A percentile compares a stretch with the other conserved stretches of the same genome.
These are phyloP conservation scores for Drosophila tristis DNA, from an alignment of 1,140 invertebrate species.

Conservation along the genomic window DNA sequence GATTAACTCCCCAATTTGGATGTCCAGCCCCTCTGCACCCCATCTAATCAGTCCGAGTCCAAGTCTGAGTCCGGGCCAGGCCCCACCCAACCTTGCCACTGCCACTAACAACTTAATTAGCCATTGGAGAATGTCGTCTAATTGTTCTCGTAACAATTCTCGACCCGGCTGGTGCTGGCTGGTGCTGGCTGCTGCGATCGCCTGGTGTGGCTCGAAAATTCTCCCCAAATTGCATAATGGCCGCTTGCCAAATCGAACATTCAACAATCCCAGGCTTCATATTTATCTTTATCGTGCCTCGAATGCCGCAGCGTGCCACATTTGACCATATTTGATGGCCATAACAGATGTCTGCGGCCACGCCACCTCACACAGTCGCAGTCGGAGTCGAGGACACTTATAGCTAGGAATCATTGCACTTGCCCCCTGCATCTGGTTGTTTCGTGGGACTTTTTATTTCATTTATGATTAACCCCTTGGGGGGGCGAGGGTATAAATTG, in stretches of 20 bases:
- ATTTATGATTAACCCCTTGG: conserved; percentile 53
- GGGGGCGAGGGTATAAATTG: background rate
- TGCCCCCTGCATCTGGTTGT: conserved; percentile 38
- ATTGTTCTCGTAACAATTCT: conserved; percentile 55
- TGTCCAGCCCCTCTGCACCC: conserved; percentile 8
- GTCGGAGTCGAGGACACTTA: conserved; percentile 40
- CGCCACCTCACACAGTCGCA: conserved; percentile 27
- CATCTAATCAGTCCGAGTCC: no score
- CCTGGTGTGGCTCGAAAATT: conserved; percentile 37
- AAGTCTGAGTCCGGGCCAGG: no score
- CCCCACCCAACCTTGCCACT: conserved; percentile 35
- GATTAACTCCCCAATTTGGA: conserved; percentile 47
- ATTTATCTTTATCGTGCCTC: conserved; percentile 50
- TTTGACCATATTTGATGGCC: conserved; percentile 72
- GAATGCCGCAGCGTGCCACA: conserved; percentile 74
- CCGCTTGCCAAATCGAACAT: conserved; percentile 46
- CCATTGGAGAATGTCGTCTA: conserved; percentile 61
- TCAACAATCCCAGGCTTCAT: conserved; percentile 41
- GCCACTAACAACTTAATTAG: conserved; percentile 67
- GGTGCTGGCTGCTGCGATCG: conserved; percentile 13
- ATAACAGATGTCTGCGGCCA: conserved; percentile 28
- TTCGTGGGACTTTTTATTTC: conserved; percentile 56
- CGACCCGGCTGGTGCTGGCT: conserved; percentile 8
- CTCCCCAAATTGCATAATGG: conserved; percentile 53
- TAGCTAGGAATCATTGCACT: conserved; percentile 14